Base-by-base conservation (phyloP, 1,140 invertebrate species). In the Drosophila tropicalis region DNA sequence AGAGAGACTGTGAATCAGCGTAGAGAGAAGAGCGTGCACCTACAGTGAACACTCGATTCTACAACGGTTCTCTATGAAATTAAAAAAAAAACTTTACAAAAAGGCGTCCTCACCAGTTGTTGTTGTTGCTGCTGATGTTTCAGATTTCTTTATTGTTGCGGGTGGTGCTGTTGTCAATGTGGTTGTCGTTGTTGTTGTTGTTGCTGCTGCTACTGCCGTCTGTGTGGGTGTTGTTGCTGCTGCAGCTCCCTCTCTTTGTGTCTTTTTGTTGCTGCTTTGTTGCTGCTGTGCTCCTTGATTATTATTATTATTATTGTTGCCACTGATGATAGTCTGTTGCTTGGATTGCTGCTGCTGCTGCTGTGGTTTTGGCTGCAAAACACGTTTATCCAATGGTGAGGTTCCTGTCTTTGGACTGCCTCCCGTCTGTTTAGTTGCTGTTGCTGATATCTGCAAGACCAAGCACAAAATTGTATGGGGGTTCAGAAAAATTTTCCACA, bases 321-420 rank as follows among this genome's bases (percentile, higher is more conserved):
- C 6, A 29, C 29, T 29, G 29, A 29, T 66, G 56, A 56, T 63
- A 29, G 83, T 72, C 70, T 92, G 92, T 17, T 91, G 87, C 73
- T 92, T 91, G 29, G 74, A 29, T 47, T 79, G 67, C 19, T 80
- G 82, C 39, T 79, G 67, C 19, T 79, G 82, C 39, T 83, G 79
- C 56, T 90, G 92, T 76, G 92, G 80, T 79, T 93, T 93, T 54
- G 93, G 91, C 75, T 93, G 92, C 67, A 93, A 81, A 58, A 92
- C 91, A 68, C 92, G 87, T 81, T 93, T 93, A 70, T 93, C 93
- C 70, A 87, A 86, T 77, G 90, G 91, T 56, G 85, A 87, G 34
- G 83, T 81, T 70, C 76, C 71, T 68, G 85, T 76, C 81, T 91
- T 91, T 22, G 85, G 87, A 56, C 85, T 90, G 65, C 86, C 90